Conservation (phyloP, 2,888 invertebrate species). For the Cataglyphis livida region DNA sequence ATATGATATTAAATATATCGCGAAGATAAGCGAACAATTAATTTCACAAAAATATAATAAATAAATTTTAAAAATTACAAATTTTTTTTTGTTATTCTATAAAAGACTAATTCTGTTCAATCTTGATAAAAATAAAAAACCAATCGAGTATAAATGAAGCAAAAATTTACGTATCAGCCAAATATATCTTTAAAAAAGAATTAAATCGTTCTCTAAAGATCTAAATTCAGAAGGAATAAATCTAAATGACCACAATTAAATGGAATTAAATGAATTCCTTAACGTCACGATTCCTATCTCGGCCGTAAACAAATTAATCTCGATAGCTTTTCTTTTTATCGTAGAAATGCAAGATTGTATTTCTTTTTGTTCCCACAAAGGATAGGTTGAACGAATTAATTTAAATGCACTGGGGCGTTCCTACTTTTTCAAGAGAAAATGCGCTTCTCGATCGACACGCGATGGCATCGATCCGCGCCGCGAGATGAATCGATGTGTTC, state of each 20-base stretch:
- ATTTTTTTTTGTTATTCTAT: neutral
- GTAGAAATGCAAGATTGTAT: neutral
- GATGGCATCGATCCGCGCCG: constrained; percentile 69
- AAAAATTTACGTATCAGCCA: neutral
- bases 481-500: constrained; percentile 58
- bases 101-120: neutral
- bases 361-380: constrained; percentile 2
- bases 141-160: neutral
- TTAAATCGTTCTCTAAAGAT: neutral
- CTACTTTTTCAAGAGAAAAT: constrained; percentile 33
- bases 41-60: neutral
- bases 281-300: neutral
- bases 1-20: no score
- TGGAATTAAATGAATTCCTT: constrained; percentile 2
- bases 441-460: constrained; percentile 57
- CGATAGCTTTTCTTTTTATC: neutral
- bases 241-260: neutral
- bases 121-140: neutral
- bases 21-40: neutral
- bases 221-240: neutral
- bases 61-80: no score
- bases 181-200: no score
- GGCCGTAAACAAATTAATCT: constrained; percentile 27
- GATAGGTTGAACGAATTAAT: constrained; percentile 52
- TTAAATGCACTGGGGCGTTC: constrained; percentile 61